Base-by-base conservation (phyloP, 1,140 invertebrate genomes). In the Campoletis sonorensis region DNA sequence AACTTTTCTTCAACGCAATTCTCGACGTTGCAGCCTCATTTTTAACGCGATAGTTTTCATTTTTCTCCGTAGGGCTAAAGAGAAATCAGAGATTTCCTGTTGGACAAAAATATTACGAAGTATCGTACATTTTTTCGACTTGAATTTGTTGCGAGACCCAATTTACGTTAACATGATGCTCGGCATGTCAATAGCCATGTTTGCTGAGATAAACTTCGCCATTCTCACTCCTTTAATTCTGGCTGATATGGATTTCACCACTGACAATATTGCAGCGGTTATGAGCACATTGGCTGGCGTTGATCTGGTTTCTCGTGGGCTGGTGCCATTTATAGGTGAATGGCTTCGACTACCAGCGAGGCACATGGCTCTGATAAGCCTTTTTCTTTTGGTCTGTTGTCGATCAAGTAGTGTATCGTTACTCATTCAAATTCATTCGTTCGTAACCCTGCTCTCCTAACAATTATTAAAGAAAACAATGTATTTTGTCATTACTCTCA, bases 121-220 rank as follows among this genome's bases (percentile, higher is more conserved):
- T n/a, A 85, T 94, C 23, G 84, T 90, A 0, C 83, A 89, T 16
- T 91, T 94, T 33, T 94, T 94, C 81, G 94, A 94, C 84, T 85
- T 94, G 2, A 91, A 92, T 76, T 84, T 94, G n/a, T 85, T 95
- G 0, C 90, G 89, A 67, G 94, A 95, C 87, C 91, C 92, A 11
- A 88, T 93, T 72, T 94, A 93, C 81, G 88, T 95, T 1, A 95
- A 94, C 86, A 93, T 95, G 54, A 93, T 95, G 90, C 81, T 95
- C n/a, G 95, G 95, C 0, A 89, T 96, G 79, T 94, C 94, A 0
- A 87, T 95, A 1, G 95, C 95, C 0, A 93, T 94, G 16, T 95
- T 94, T 84, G 94, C 94, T 0, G 95, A 96, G 86, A 92, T 95
- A 2, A 96, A 95, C 85, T 96, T 96, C 84, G 93, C 94, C 2